phyloP scores from a whole-genome alignment of 2,888 invertebrate genomes.

The Lasioglossum figueresi region DNA sequence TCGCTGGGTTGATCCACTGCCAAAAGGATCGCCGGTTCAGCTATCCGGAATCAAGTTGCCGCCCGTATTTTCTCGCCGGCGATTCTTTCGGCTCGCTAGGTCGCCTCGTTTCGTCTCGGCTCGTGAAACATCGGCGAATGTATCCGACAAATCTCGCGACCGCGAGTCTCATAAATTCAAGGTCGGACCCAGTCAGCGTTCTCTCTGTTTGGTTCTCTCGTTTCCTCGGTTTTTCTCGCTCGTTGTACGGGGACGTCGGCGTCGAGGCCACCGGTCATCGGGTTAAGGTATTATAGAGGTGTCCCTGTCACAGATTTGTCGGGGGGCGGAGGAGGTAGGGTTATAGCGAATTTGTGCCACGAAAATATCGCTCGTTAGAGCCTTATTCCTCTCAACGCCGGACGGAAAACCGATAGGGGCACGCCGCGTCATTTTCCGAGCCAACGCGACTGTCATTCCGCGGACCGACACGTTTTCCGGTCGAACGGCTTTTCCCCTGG shows the following conservation, averaged over 20 bases:
- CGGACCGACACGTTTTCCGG: neutral
- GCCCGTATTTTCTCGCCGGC: constrained; percentile 70
- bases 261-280: neutral
- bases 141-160: constrained; percentile 45
- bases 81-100: constrained; percentile 74
- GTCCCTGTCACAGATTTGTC: constrained; percentile 31
- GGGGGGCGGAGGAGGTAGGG: too few relatives aligned
- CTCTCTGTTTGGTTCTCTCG: neutral
- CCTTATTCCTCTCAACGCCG: constrained; percentile 12
- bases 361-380: constrained; percentile 28
- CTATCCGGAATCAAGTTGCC: constrained; percentile 67
- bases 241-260: constrained; percentile 4
- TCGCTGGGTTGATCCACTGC: constrained; percentile 70
- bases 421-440: constrained; percentile 1
- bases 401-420: constrained; percentile 34
- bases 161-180: constrained; percentile 50
- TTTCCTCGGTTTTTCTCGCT: neutral
- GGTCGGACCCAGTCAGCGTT: constrained; percentile 24
- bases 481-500: neutral
- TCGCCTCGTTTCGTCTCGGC: constrained; percentile 40
- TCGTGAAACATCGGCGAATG: constrained; percentile 59
- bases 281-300: constrained; percentile 5
- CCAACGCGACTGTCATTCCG: constrained; percentile 14
- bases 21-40: constrained; percentile 61
- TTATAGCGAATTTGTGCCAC: constrained; percentile 4